These are phyloP conservation scores for Limnodromus scolopaceus DNA, from an alignment of 2,797 vertebrate species.

Conservation along the genomic window DNA sequence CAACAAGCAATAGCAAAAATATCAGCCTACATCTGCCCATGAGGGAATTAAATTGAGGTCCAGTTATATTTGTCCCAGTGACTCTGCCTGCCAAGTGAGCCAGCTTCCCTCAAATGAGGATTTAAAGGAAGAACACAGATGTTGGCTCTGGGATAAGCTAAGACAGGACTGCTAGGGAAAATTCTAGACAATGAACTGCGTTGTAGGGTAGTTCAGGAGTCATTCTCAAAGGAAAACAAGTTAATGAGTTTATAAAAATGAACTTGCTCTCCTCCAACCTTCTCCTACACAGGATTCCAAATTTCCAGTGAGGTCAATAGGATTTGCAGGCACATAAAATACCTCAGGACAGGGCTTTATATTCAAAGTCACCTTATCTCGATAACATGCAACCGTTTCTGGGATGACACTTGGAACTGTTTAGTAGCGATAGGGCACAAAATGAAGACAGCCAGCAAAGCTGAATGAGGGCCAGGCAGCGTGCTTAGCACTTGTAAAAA, in stretches of 20 bases:
- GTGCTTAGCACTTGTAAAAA: neutral
- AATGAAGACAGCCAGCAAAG: neutral
- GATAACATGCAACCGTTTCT: neutral
- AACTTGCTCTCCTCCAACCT: neutral
- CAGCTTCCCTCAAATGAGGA: constrained; percentile 15
- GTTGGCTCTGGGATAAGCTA: neutral
- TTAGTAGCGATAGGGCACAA: neutral
- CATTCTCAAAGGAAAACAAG: constrained; percentile 6
- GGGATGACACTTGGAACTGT: neutral
- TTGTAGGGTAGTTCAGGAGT: neutral
- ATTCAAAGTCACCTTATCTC: neutral
- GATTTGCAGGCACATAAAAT: neutral
- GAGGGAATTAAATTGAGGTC: constrained; percentile 29
- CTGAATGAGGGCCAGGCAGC: neutral
- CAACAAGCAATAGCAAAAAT: constrained; percentile 2
- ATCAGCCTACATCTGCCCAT: neutral
- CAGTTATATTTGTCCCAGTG: constrained; percentile 49
- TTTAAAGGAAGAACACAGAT: constrained; percentile 36
- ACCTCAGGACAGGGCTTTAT: neutral
- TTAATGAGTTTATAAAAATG: neutral
- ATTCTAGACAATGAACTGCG: neutral
- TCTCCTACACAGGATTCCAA: neutral
- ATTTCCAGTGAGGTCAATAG: neutral
- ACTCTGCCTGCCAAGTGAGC: constrained; percentile 26
- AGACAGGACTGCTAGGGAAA: neutral